phyloP scores from a whole-genome alignment of 2,888 invertebrate species.

The Clitarchus hookeri region DNA sequence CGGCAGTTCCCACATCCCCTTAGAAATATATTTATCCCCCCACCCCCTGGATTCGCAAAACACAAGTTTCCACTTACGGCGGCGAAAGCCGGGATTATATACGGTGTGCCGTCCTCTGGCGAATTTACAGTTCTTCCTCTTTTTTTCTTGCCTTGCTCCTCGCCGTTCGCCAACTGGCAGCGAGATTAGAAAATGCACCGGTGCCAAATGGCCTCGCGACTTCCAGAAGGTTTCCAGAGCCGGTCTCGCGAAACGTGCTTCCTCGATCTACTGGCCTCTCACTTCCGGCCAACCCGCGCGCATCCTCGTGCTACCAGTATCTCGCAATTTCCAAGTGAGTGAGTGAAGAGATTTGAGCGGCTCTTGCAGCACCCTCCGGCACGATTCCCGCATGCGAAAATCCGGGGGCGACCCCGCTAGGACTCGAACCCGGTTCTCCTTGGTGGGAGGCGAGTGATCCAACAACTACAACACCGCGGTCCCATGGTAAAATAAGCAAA shows the following conservation, averaged over 20 bases:
- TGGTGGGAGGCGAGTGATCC: too few relatives aligned
- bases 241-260: not conserved
- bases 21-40: not conserved
- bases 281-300: not conserved
- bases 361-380: too few relatives aligned
- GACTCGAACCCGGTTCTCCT: too few relatives aligned
- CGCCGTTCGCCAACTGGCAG: not conserved
- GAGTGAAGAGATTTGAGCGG: too few relatives aligned
- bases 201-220: conserved; percentile 3
- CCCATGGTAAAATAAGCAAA: too few relatives aligned
- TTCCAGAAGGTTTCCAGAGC: not conserved
- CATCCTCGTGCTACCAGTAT: not conserved
- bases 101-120: not conserved
- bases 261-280: not conserved
- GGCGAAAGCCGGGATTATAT: not conserved
- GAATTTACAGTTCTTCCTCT: not conserved
- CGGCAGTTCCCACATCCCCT: not conserved
- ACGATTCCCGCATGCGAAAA: too few relatives aligned
- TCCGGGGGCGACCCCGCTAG: too few relatives aligned
- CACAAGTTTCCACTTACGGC: not conserved
- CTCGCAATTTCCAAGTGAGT: too few relatives aligned
- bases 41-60: not conserved
- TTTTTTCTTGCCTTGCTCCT: not conserved
- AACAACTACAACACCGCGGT: too few relatives aligned
- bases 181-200: not conserved